Evolutionary conservation across 2,113 vertebrate genomes (phyloP).

Genomic region (Phalacrocorax brasilianus): DNA sequence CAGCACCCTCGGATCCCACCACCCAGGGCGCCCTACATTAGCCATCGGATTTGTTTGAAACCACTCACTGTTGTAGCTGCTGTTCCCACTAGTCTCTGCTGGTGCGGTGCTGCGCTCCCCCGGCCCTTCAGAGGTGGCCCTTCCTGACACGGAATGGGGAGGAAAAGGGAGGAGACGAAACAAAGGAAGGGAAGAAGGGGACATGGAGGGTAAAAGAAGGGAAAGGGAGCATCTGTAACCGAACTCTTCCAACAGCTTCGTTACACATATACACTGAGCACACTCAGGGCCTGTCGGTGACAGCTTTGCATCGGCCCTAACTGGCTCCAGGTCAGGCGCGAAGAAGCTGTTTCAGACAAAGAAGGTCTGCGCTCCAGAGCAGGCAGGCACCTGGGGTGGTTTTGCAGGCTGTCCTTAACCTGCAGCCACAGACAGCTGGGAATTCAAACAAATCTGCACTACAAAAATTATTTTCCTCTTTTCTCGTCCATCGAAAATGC

Average conservation of each 20-base stretch:
- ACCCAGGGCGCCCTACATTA: not conserved
- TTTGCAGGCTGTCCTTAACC: not conserved
- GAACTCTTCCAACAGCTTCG: not conserved
- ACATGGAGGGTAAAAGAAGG: not conserved
- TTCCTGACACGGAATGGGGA: conserved; percentile 1
- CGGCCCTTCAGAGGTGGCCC: conserved; percentile 4
- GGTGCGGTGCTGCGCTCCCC: not conserved
- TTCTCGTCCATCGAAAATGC: not conserved
- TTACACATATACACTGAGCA: not conserved
- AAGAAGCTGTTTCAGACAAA: not conserved
- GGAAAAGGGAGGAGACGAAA: not conserved
- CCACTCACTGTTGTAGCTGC: conserved; percentile 59
- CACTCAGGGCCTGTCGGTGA: not conserved
- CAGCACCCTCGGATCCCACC: not conserved
- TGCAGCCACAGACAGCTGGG: not conserved
- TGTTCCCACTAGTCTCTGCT: not conserved
- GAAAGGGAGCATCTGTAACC: not conserved
- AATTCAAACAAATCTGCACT: not conserved
- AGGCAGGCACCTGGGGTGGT: not conserved
- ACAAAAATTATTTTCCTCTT: not conserved
- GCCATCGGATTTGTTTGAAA: not conserved
- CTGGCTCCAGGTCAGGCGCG: not conserved
- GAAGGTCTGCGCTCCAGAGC: not conserved
- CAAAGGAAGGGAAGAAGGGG: not conserved
- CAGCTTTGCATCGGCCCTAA: not conserved